Percentiles rank a stretch among this genome's conserved stretches.
Evolutionary conservation across 2,797 vertebrate genomes (phyloP).

Genomic region (Peromyscus melanophrys): DNA sequence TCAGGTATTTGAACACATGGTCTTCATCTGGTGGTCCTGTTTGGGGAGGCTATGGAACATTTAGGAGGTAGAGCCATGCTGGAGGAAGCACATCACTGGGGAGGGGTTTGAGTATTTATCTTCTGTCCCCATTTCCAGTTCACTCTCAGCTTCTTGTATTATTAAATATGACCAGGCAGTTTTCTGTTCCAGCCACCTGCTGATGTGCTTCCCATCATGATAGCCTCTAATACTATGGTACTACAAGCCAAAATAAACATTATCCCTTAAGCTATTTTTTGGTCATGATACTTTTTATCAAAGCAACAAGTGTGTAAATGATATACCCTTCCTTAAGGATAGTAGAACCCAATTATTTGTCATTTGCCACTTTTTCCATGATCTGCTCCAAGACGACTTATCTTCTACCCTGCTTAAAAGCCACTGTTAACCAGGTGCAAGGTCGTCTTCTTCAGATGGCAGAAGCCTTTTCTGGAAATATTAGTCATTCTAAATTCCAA

Average conservation of each 20-base stretch:
- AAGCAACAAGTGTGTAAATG: background rate
- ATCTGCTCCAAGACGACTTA: background rate
- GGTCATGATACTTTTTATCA: background rate
- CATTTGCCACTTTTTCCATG: background rate
- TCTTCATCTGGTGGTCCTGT: background rate
- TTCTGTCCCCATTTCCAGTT: background rate
- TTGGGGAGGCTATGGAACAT: background rate
- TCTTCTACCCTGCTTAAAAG: background rate
- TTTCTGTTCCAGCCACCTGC: background rate
- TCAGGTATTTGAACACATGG: background rate
- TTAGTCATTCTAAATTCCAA: conserved; percentile 27
- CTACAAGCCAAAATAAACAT: background rate
- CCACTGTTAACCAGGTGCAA: background rate
- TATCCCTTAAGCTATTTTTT: background rate
- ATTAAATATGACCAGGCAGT: background rate
- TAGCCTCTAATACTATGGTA: background rate
- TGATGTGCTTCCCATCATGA: background rate
- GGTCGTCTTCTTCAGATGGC: background rate
- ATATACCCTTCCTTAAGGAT: background rate
- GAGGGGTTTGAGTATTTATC: background rate
- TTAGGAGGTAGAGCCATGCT: background rate
- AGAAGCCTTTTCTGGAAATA: background rate
- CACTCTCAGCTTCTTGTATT: background rate
- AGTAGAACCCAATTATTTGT: background rate
- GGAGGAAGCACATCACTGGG: background rate